These are phyloP conservation scores for Cremastobaeus sp. DNA, from an alignment of 2,888 invertebrate genomes.

Conservation along the genomic window DNA sequence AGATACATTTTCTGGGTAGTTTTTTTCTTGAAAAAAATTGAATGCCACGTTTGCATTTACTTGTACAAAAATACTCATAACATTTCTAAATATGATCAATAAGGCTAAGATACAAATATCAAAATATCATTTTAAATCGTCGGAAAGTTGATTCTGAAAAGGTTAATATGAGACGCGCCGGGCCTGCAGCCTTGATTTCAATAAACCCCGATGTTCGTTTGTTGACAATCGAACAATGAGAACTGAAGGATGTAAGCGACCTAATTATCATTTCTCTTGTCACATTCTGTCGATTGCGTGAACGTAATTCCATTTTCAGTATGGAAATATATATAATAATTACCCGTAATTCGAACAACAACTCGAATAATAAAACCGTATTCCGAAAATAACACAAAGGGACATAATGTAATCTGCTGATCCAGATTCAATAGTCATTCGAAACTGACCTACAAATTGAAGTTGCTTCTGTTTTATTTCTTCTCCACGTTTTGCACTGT, in stretches of 20 bases:
- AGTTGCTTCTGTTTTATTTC: conserved; percentile 26
- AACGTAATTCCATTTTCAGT: conserved; percentile 18
- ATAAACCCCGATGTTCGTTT: conserved; percentile 36
- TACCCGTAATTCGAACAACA: not conserved
- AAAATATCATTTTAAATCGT: conserved; percentile 5
- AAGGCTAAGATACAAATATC: not conserved
- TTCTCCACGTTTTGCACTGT: conserved; percentile 20
- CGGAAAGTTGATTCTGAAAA: conserved; percentile 19
- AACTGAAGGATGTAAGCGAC: conserved; percentile 45
- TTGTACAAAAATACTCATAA: too few relatives aligned
- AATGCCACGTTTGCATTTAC: too few relatives aligned
- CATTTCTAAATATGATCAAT: too few relatives aligned
- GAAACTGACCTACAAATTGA: conserved; percentile 32
- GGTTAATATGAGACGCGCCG: conserved; percentile 31
- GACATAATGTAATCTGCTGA: conserved; percentile 62
- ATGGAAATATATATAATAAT: not conserved
- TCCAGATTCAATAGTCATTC: conserved; percentile 60
- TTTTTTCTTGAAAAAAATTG: too few relatives aligned
- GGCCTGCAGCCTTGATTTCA: conserved; percentile 39
- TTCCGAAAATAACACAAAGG: not conserved
- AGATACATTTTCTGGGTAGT: too few relatives aligned
- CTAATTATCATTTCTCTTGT: conserved; percentile 48
- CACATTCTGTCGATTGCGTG: conserved; percentile 33
- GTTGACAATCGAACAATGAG: conserved; percentile 48
- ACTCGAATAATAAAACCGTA: not conserved